These are phyloP conservation scores for Diarsia mendica DNA, from an alignment of 2,888 invertebrate genomes.

Conservation along the genomic window DNA sequence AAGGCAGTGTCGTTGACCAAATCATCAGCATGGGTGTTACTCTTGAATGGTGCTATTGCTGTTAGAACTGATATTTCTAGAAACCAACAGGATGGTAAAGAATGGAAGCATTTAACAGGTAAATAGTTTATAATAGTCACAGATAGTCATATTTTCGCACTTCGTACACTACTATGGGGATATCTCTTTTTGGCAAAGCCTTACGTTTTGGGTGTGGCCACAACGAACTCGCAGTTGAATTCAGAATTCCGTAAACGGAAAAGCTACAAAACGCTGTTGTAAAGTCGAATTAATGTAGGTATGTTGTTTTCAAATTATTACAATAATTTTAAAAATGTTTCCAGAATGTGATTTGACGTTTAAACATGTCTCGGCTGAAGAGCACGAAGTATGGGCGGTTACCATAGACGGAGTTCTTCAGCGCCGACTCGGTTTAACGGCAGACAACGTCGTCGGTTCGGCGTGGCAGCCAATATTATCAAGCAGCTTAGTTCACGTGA, in stretches of 20 bases:
- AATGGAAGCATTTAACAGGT: slow-evolving; percentile 93
- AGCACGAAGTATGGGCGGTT: slow-evolving; percentile 94
- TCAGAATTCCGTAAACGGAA: neutral
- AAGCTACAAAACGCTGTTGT: neutral
- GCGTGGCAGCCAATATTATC: slow-evolving; percentile 94
- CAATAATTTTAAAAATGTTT: slow-evolving; percentile 71
- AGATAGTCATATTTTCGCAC: neutral
- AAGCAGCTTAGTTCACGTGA: slow-evolving; percentile 84
- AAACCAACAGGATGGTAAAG: slow-evolving; percentile 95
- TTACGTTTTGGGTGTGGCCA: neutral
- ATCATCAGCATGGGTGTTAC: slow-evolving; percentile 95
- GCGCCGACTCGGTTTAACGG: slow-evolving; percentile 93
- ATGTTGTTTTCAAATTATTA: neutral
- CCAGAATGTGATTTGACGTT: slow-evolving; percentile 89
- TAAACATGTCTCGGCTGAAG: slow-evolving; percentile 93
- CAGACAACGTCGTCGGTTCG: slow-evolving; percentile 93
- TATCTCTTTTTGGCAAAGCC: neutral
- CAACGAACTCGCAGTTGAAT: too few relatives aligned
- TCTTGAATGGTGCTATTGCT: slow-evolving; percentile 93
- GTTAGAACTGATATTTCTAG: slow-evolving; percentile 94
- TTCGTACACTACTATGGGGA: neutral
- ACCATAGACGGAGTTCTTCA: slow-evolving; percentile 93
- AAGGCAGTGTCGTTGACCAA: slow-evolving; percentile 94
- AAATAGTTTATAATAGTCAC: slow-evolving; percentile 36
- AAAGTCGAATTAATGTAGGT: neutral